Base-by-base conservation (phyloP, 2,888 invertebrate genomes). In the Eristalis intricaria region DNA sequence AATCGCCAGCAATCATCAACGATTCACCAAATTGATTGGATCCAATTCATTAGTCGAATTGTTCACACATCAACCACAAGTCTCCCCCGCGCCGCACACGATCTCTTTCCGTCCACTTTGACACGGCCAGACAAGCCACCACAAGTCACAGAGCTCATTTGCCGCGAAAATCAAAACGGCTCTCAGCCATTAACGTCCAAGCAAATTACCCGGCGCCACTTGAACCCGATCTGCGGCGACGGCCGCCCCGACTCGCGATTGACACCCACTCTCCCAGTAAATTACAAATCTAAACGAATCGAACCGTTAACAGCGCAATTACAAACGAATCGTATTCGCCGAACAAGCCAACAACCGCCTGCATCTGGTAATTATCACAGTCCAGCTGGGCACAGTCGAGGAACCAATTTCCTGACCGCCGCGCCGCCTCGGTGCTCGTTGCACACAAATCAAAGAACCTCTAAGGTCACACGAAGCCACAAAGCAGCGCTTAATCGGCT, bases 391-490 rank as follows among this genome's bases (percentile, higher is more conserved):
- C 66, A 13, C 40, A 81, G 71, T 60, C 71, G 60, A 50, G 73
- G 65, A 78, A 63, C 64, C 65, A 78, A 83, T 86, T 86, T 86
- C 70, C 77, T 86, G 79, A 19, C 50, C 50, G 19, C 7, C 50
- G 19, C 26, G 29, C 29, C 29, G 4, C 43, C n/a, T 35, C 73
- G 29, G 38, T 66, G 23, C 15, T 29, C 4, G 32, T 13, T 71
- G 75, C 63, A 76, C 63, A 79, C 84, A 87, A 87, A 87, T 87
- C 87, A 79, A 79, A 84, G 64, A 86, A 74, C 82, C 73, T 77
- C 82, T 82, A 70, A 78, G 87, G 87, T 87, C 87, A 83, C 43
- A 68, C 80, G 75, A 10, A n/a, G 50, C 50, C 50, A 77, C 70
- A 56, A 26, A 26, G 23, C 19, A 23, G 35, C 29, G 29, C 63